Percentiles rank a stretch among this genome's conserved stretches.
Evolutionary conservation across 2,888 invertebrate genomes (phyloP).

Genomic region (Bursaphelenchus okinawaensis): DNA sequence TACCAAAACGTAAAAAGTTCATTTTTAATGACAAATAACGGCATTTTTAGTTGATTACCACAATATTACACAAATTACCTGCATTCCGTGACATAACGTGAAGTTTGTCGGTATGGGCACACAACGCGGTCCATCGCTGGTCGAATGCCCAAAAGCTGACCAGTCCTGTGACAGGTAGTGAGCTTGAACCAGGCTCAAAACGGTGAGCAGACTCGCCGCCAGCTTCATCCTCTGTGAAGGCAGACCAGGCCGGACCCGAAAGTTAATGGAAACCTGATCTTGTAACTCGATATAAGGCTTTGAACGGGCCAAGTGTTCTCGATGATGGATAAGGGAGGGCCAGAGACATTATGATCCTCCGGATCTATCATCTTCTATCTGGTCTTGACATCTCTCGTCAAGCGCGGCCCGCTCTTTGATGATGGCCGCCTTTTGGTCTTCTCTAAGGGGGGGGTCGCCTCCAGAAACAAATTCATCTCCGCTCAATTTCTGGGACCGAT

Average conservation of each 20-base stretch:
- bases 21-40: too few relatives aligned
- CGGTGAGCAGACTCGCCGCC: not conserved
- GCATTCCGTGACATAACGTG: slow-evolving; percentile 65
- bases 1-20: too few relatives aligned
- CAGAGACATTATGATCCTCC: not conserved
- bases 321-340: too few relatives aligned
- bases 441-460: not conserved
- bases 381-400: not conserved
- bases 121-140: slow-evolving; percentile 57
- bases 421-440: not conserved
- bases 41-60: too few relatives aligned
- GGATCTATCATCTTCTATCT: not conserved
- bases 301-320: not conserved
- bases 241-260: not conserved
- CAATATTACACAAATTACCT: slow-evolving; percentile 55
- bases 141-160: not conserved
- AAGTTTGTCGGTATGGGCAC: slow-evolving; percentile 65
- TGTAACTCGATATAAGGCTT: not conserved
- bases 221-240: not conserved
- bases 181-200: not conserved
- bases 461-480: not conserved
- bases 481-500: not conserved
- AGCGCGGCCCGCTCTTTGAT: not conserved
- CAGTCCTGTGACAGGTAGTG: not conserved
- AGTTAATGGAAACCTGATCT: not conserved